phyloP scores from a whole-genome alignment of 2,797 vertebrate species.

The Cynopterus sphinx region DNA sequence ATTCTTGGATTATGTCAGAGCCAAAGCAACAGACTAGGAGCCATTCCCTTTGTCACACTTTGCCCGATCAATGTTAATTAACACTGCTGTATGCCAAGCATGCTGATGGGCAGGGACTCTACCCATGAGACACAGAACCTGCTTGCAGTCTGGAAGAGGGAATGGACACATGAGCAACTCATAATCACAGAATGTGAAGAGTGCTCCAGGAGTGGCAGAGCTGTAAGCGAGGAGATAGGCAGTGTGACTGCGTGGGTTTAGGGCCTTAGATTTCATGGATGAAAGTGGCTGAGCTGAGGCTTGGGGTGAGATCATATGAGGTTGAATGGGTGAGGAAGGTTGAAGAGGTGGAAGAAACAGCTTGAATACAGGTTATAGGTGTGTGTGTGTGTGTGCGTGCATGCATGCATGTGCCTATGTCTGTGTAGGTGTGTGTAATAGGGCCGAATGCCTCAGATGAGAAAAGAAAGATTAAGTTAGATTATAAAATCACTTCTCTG shows the following conservation, averaged over 20 bases:
- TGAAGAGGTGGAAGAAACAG: background rate
- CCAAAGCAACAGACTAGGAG: background rate
- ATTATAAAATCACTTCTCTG: background rate
- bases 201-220: no score
- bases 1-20: background rate
- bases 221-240: background rate
- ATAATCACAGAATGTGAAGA: background rate
- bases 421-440: background rate
- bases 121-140: background rate
- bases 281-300: background rate
- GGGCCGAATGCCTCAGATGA: background rate
- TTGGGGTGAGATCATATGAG: background rate
- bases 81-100: background rate
- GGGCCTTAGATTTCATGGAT: background rate
- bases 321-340: background rate
- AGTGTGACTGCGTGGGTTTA: background rate
- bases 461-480: background rate
- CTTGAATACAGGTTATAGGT: background rate
- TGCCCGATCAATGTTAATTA: background rate
- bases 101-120: background rate
- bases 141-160: background rate
- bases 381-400: background rate
- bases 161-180: background rate
- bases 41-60: background rate
- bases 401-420: no score